Evolutionary conservation across 2,797 vertebrate genomes (phyloP).

Genomic region (Microchirus variegatus): DNA sequence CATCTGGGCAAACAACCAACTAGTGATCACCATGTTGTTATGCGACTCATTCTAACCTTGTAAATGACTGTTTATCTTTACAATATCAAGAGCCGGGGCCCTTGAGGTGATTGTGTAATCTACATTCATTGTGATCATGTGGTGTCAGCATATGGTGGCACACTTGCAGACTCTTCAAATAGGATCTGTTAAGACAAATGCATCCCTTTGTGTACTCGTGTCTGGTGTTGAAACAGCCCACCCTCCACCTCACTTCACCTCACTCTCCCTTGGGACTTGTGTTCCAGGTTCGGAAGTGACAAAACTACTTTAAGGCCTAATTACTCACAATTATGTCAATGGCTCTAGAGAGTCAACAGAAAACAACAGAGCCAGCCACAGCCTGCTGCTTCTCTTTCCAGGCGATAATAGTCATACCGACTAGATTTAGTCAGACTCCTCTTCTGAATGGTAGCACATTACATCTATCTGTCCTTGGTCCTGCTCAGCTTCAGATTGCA

Average conservation of each 20-base stretch:
- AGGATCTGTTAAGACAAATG: slow-evolving; percentile 41
- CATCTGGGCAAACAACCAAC: slow-evolving; percentile 26
- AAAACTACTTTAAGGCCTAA: slow-evolving; percentile 70
- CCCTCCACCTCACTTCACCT: not conserved
- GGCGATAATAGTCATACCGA: slow-evolving; percentile 26
- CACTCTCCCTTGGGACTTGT: slow-evolving; percentile 50
- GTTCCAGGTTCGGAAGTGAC: slow-evolving; percentile 65
- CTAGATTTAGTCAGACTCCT: slow-evolving; percentile 13
- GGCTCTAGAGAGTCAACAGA: slow-evolving; percentile 63
- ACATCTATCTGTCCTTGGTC: not conserved
- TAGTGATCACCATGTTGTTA: slow-evolving; percentile 23
- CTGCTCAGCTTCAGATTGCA: slow-evolving; percentile 13
- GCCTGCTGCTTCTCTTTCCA: slow-evolving; percentile 29
- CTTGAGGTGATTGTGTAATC: slow-evolving; percentile 25
- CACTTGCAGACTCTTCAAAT: slow-evolving; percentile 32
- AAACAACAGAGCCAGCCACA: slow-evolving; percentile 58
- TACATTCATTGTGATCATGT: slow-evolving; percentile 42
- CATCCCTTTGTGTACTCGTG: slow-evolving; percentile 16
- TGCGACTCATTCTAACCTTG: slow-evolving; percentile 19
- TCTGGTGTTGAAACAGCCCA: slow-evolving; percentile 29
- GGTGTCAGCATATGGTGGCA: slow-evolving; percentile 51
- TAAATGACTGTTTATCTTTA: slow-evolving; percentile 52
- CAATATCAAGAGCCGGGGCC: slow-evolving; percentile 23
- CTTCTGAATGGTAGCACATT: not conserved
- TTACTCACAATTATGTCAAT: slow-evolving; percentile 73